Conservation (phyloP, 2,888 invertebrate species). For the Tetragnatha montana region DNA sequence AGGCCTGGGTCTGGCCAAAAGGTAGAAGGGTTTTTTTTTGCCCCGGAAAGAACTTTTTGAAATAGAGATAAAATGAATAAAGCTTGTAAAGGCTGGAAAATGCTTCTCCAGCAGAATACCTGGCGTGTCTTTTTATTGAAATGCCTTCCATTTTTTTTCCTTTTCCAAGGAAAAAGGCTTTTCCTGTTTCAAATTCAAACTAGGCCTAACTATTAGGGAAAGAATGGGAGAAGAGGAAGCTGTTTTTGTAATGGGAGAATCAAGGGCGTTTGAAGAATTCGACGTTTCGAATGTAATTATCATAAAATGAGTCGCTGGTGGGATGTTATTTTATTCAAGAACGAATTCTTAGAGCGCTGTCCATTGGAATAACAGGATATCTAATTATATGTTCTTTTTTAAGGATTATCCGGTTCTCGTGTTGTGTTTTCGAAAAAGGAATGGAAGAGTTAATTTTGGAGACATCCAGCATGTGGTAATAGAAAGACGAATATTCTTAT, state of each 20-base stretch:
- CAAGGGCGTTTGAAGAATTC: neutral
- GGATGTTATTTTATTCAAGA: neutral
- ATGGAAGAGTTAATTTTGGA: no score
- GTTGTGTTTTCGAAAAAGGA: no score
- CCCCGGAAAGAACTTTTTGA: constrained; percentile 3
- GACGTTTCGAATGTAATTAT: neutral
- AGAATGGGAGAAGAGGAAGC: neutral
- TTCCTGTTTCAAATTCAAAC: neutral
- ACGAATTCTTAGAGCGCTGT: neutral
- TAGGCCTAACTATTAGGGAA: neutral
- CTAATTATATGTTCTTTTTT: neutral
- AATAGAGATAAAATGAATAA: constrained; percentile 1
- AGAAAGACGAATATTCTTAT: no score
- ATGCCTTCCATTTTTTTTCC: neutral
- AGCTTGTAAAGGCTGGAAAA: neutral
- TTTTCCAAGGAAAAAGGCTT: neutral
- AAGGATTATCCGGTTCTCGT: no score
- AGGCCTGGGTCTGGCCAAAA: neutral
- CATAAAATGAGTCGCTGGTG: neutral
- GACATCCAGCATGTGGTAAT: no score
- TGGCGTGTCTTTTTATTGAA: neutral
- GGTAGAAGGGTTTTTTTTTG: neutral
- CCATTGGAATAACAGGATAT: neutral
- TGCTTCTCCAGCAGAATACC: neutral
- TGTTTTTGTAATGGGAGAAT: neutral